Evolutionary conservation across 2,113 vertebrate genomes (phyloP), one percentile per base, ranked within the genome.

Genomic region (Oreocharis arfaki): DNA sequence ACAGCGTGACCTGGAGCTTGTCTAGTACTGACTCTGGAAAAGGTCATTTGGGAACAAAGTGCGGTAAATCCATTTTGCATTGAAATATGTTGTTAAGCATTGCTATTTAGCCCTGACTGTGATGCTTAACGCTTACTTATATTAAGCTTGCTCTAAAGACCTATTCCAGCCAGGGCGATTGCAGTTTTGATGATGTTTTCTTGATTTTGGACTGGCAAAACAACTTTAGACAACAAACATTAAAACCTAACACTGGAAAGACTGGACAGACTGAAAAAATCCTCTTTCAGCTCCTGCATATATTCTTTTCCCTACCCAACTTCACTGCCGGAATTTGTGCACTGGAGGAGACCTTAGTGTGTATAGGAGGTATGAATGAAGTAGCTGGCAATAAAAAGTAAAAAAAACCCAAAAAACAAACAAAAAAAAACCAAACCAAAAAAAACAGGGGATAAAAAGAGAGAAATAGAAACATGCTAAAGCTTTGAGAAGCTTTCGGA

Each of bases 361-460:
- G 19, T 85, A 27, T 60, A 50, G 27, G 14, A 71, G 6, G 8
- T 47, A 41, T 55, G 42, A 78, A 44, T 60, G 52, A 63, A 87
- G 22, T 35, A 87, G 7, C 8, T 71, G 47, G 6, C 6, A 20
- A 41, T 44, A 49, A 57, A 17, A 12, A 16, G 9, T 6, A 33
- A 6, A 5, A 5, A 7, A 3, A 26, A 14, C n/a, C n/a, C n/a
- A n/a, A n/a, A n/a, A n/a, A n/a, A n/a, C n/a, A n/a, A n/a, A n/a
- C n/a, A n/a, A n/a, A n/a, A n/a, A n/a, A n/a, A n/a, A n/a, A n/a
- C n/a, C n/a, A n/a, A n/a, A n/a, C n/a, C n/a, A n/a, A 7, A 18
- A 15, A 50, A 28, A 24, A 1, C 1, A 7, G 5, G 15, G 10
- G 1, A 4, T 28, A 26, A 44, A 68, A 28, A 10, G 5, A 8